These are phyloP conservation scores for Ophonus ardosiacus DNA, from an alignment of 2,888 invertebrate species.

Conservation along the genomic window DNA sequence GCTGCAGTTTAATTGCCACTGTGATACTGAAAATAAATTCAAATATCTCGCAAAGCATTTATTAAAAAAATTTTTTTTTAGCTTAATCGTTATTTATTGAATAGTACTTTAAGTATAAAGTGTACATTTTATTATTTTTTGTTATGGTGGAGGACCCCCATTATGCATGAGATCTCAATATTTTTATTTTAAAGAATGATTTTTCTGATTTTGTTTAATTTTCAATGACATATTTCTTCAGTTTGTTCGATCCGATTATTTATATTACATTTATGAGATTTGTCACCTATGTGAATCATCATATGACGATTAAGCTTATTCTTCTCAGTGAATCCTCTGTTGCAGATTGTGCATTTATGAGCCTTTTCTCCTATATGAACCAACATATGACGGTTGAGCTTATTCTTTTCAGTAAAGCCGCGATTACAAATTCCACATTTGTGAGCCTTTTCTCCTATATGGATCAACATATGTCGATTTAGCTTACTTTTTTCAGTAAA, in stretches of 20 bases:
- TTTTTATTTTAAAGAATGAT: too few relatives aligned
- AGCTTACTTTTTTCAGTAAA: slow-evolving; percentile 61
- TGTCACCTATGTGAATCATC: slow-evolving; percentile 60
- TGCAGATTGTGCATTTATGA: slow-evolving; percentile 54
- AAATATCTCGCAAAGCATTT: too few relatives aligned
- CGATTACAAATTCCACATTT: slow-evolving; percentile 57
- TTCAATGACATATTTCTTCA: neutral
- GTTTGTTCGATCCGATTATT: neutral
- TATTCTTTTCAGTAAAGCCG: slow-evolving; percentile 57
- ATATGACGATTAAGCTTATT: slow-evolving; percentile 59
- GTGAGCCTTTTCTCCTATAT: slow-evolving; percentile 56
- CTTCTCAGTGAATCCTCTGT: slow-evolving; percentile 58
- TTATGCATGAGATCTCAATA: too few relatives aligned
- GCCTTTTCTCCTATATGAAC: slow-evolving; percentile 57
- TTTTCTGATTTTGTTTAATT: neutral
- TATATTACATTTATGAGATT: slow-evolving; percentile 54
- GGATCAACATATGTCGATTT: slow-evolving; percentile 56
- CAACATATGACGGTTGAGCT: slow-evolving; percentile 56
- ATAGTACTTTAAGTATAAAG: too few relatives aligned
- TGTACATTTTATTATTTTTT: too few relatives aligned
- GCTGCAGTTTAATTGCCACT: too few relatives aligned
- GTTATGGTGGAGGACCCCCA: too few relatives aligned
- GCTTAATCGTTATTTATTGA: too few relatives aligned
- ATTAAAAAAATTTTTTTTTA: too few relatives aligned
- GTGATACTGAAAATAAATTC: too few relatives aligned